phyloP scores from a whole-genome alignment of 2,797 vertebrate species.

The Netta rufina region DNA sequence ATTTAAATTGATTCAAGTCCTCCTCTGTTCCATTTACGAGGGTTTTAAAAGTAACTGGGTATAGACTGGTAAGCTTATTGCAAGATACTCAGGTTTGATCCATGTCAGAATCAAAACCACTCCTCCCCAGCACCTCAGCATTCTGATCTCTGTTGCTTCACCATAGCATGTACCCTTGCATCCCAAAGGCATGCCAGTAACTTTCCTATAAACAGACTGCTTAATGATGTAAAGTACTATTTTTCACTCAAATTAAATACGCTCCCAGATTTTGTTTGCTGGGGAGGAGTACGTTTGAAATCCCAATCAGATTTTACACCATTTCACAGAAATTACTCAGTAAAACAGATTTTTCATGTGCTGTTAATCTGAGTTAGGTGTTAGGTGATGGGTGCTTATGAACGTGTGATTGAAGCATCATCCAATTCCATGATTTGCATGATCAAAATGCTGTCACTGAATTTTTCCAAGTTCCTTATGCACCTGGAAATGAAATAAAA shows the following conservation, averaged over 20 bases:
- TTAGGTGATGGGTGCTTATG: not conserved
- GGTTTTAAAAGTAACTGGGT: not conserved
- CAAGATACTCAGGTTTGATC: not conserved
- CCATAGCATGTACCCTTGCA: fast-evolving
- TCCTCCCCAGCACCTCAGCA: not conserved
- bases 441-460: not conserved
- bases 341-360: not conserved
- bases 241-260: not conserved
- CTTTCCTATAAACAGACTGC: not conserved
- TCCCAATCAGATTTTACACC: not conserved
- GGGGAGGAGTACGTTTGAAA: not conserved
- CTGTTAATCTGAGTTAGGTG: not conserved
- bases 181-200: not conserved
- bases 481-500: not conserved
- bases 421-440: not conserved
- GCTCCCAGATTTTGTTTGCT: not conserved
- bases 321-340: not conserved
- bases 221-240: not conserved
- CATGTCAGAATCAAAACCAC: not conserved
- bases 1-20: not conserved
- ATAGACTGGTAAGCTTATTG: not conserved
- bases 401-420: not conserved
- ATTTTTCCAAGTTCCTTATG: not conserved
- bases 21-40: not conserved
- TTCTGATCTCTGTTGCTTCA: not conserved